phyloP scores from a whole-genome alignment of 2,888 invertebrate genomes.

The Esperia sulphurella region DNA sequence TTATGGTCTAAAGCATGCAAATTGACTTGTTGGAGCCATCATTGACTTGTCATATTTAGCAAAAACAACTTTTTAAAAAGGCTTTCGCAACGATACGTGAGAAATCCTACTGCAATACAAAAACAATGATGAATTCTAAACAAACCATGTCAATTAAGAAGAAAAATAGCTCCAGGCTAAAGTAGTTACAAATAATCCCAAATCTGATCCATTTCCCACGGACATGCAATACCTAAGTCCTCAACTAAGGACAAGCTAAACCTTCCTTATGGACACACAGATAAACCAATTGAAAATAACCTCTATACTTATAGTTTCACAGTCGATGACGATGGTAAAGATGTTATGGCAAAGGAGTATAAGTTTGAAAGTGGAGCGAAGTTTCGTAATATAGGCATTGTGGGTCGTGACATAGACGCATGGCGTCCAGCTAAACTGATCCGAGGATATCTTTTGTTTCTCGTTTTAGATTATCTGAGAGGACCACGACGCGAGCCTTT shows the following conservation, averaged over 20 bases:
- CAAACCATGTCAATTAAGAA: constrained; percentile 15
- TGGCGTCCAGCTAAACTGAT: constrained; percentile 11
- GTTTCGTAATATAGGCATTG: constrained; percentile 12
- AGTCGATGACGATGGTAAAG: not conserved
- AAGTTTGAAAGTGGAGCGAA: constrained; percentile 11
- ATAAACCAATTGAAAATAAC: not conserved
- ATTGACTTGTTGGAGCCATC: not conserved
- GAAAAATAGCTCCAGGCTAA: constrained; percentile 9
- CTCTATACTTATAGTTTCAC: not conserved
- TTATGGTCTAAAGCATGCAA: not conserved
- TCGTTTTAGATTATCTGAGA: constrained; percentile 1
- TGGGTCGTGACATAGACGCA: constrained; percentile 14
- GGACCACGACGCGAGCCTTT: not conserved
- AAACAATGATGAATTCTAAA: not conserved
- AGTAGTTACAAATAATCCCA: constrained; percentile 4
- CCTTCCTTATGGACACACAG: not conserved
- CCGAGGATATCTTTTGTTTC: constrained; percentile 7
- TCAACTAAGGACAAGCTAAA: constrained; percentile 3
- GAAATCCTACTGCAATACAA: not conserved
- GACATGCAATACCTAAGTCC: constrained; percentile 11
- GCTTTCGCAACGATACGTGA: not conserved
- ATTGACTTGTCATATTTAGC: not conserved
- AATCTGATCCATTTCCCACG: constrained; percentile 13
- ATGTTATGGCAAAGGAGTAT: not conserved
- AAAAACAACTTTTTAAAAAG: not conserved